A percentile compares a stretch with the other conserved stretches of the same genome.
Conservation (phyloP, 2,797 vertebrate genomes). For the Nannoperca australis region DNA sequence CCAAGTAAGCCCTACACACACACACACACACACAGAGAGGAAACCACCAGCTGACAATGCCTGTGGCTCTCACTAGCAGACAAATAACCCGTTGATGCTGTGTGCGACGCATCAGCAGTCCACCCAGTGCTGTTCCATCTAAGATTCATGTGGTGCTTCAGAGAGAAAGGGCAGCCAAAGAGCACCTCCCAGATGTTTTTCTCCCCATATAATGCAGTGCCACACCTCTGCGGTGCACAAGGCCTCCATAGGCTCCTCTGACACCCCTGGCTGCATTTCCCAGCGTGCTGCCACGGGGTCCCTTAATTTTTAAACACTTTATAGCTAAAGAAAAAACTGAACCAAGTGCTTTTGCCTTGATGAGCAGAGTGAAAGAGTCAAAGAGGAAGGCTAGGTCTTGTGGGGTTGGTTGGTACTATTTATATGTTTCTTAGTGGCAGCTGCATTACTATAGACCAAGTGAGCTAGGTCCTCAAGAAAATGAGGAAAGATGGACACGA, state of each 20-base stretch:
- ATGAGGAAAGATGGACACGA: constrained; percentile 28
- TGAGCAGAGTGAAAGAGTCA: constrained; percentile 32
- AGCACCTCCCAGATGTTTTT: constrained; percentile 75
- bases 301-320: constrained; percentile 72
- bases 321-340: constrained; percentile 63
- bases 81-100: constrained; percentile 66
- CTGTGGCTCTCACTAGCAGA: constrained; percentile 69
- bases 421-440: constrained; percentile 51
- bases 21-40: constrained; percentile 5
- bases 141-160: constrained; percentile 75
- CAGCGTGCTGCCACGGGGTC: constrained; percentile 18
- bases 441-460: constrained; percentile 14
- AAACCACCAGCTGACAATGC: constrained; percentile 62
- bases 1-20: constrained; percentile 34
- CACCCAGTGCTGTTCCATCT: constrained; percentile 65
- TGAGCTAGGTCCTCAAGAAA: constrained; percentile 34
- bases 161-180: constrained; percentile 80
- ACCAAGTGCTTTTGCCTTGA: constrained; percentile 42
- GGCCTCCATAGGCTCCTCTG: constrained; percentile 41
- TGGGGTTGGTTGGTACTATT: constrained; percentile 44
- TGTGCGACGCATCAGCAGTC: constrained; percentile 71
- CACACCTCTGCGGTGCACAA: constrained; percentile 59
- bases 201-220: constrained; percentile 63
- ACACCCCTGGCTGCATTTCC: constrained; percentile 53
- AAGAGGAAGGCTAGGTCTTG: constrained; percentile 19